Base-by-base conservation (phyloP, 2,797 vertebrate genomes). In the Liparis tanakae region DNA sequence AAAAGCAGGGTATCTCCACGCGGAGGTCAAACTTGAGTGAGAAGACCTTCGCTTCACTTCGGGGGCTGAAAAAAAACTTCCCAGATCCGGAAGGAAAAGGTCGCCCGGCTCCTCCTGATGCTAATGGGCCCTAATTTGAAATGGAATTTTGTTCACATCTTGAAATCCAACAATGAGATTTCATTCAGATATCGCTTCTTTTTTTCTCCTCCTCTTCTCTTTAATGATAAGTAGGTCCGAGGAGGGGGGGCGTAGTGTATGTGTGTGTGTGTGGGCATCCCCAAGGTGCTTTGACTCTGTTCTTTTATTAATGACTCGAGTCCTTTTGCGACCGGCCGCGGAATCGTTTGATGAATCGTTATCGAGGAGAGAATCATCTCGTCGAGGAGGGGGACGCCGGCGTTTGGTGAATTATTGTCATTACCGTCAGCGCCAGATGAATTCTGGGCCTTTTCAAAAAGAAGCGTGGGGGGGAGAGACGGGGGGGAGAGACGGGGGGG, bases 281-380 rank as follows among this genome's bases (percentile, higher is more conserved):
- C 91, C 82, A 91, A 92, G 85, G 91, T 91, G 88, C 82, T 87
- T 89, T 84, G 88, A 85, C 89, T 92, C 87, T 93, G 87, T 94
- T 94, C 90, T 94, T 93, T 94, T 94, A 94, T 94, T 94, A 93
- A 95, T 93, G 93, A 93, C 92, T 88, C 44, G 46, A 85, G 91
- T 85, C 89, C 88, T 91, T 93, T 93, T 87, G 88, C 88, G 88
- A 90, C 87, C 89, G 83, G 83, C 86, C 20, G 69, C 72, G n/a
- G 72, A 77, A 80, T 72, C 85, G 87, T 92, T 89, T 92, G 89
- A 92, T 92, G 90, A 92, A 87, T 92, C 90, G 87, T 91, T 93
- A 93, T 93, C 88, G 67, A 50, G 77, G 85, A 82, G 87, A 90
- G 82, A 91, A 92, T 87, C 81, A 89, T 91, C 67, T 54, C 72